These are phyloP conservation scores for Nomia melanderi DNA, from an alignment of 1,140 invertebrate genomes.

Conservation along the genomic window DNA sequence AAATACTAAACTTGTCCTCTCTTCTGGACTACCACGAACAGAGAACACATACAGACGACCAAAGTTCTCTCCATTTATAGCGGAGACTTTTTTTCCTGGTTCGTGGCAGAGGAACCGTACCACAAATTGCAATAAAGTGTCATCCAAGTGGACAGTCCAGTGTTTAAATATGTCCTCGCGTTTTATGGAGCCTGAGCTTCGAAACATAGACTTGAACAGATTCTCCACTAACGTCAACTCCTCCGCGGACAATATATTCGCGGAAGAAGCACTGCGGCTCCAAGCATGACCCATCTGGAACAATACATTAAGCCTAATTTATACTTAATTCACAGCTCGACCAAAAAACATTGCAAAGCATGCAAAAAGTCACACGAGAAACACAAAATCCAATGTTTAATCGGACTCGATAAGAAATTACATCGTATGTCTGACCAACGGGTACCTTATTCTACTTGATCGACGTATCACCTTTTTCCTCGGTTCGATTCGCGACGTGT, in stretches of 20 bases:
- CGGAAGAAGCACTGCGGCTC: constrained; percentile 75
- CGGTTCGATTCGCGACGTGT: not conserved
- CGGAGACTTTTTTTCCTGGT: constrained; percentile 75
- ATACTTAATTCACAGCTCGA: not conserved
- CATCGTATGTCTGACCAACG: not conserved
- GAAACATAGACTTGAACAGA: constrained; percentile 79
- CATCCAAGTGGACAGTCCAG: constrained; percentile 78
- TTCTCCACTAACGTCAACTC: constrained; percentile 78
- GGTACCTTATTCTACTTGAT: not conserved
- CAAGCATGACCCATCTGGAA: constrained; percentile 80
- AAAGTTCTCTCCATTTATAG: constrained; percentile 78
- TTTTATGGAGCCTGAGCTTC: constrained; percentile 79
- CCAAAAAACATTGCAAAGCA: not conserved
- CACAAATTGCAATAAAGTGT: constrained; percentile 75
- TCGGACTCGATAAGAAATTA: too few relatives aligned
- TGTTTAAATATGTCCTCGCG: constrained; percentile 80
- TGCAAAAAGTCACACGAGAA: not conserved
- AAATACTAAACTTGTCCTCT: constrained; percentile 74
- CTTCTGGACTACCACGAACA: constrained; percentile 75
- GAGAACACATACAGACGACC: constrained; percentile 76
- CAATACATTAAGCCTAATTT: not conserved
- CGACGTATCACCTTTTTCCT: not conserved
- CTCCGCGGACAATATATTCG: constrained; percentile 76
- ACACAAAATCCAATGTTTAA: too few relatives aligned
- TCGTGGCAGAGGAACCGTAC: constrained; percentile 78